phyloP scores from a whole-genome alignment of 2,113 vertebrate genomes.

The Chaenogobius annularis region DNA sequence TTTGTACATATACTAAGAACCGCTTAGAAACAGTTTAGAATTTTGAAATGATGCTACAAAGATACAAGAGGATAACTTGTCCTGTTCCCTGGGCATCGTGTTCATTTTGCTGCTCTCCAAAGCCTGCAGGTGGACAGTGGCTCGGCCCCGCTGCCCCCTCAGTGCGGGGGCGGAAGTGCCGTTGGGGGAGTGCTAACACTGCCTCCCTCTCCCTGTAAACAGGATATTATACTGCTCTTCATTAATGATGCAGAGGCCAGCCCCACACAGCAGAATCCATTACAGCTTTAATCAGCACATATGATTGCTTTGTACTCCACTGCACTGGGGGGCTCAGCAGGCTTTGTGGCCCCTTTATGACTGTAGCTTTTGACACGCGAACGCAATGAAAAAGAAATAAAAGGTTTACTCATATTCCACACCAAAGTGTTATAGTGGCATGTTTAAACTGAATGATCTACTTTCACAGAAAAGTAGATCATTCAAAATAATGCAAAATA shows the following conservation, averaged over 20 bases:
- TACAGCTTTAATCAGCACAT: slow-evolving; percentile 85
- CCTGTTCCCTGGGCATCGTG: not conserved
- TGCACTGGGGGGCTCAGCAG: slow-evolving; percentile 60
- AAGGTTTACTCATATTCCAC: slow-evolving; percentile 69
- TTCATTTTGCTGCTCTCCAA: slow-evolving; percentile 15
- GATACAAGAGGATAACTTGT: not conserved
- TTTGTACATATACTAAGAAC: no score
- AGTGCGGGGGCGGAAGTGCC: slow-evolving; percentile 49
- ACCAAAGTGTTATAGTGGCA: slow-evolving; percentile 46
- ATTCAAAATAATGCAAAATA: not conserved
- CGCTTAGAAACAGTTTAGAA: not conserved
- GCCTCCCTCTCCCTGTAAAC: slow-evolving; percentile 67
- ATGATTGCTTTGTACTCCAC: slow-evolving; percentile 82
- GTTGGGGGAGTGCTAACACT: slow-evolving; percentile 58
- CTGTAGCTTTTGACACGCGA: slow-evolving; percentile 63
- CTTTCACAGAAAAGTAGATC: not conserved
- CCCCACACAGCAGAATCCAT: slow-evolving; percentile 75
- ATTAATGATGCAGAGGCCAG: slow-evolving; percentile 77
- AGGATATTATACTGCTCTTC: slow-evolving; percentile 75
- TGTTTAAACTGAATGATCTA: slow-evolving; percentile 35
- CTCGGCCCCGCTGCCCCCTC: slow-evolving; percentile 45
- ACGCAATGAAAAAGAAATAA: slow-evolving; percentile 55
- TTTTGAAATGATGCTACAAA: not conserved
- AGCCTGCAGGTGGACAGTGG: slow-evolving; percentile 42
- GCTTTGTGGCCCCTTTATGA: slow-evolving; percentile 68